phyloP scores from a whole-genome alignment of 2,113 vertebrate genomes.

The Monopterus albus region DNA sequence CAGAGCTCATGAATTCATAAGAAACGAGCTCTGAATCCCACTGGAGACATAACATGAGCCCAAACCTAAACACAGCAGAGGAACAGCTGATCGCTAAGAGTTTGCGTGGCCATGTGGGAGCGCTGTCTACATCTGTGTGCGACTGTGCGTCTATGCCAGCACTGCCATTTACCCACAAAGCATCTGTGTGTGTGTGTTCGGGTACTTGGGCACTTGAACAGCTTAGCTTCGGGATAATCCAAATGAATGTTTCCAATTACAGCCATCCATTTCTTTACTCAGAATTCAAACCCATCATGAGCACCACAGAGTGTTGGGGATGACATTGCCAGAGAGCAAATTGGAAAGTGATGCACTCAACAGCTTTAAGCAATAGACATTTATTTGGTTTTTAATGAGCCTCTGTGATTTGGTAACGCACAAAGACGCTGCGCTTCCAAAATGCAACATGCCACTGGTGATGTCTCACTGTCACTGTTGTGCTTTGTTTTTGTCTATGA shows the following conservation, averaged over 20 bases:
- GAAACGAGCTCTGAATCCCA: background rate
- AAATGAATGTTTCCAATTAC: slow-evolving; percentile 63
- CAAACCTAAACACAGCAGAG: background rate
- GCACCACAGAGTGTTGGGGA: slow-evolving; percentile 6
- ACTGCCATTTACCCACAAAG: slow-evolving; percentile 15
- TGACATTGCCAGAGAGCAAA: slow-evolving; percentile 41
- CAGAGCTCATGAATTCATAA: background rate
- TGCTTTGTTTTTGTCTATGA: background rate
- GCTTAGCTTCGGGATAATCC: slow-evolving; percentile 30
- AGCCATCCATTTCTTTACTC: slow-evolving; percentile 5
- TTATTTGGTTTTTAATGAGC: slow-evolving; percentile 50
- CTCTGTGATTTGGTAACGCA: slow-evolving; percentile 33
- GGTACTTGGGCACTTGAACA: background rate
- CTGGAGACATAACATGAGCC: background rate
- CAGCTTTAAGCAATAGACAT: slow-evolving; percentile 51
- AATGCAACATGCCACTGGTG: slow-evolving; percentile 27
- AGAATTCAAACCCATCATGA: slow-evolving; percentile 46
- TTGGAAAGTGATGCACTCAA: slow-evolving; percentile 33
- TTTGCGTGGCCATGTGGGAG: background rate
- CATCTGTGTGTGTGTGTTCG: slow-evolving; percentile 8
- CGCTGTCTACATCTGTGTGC: slow-evolving; percentile 17
- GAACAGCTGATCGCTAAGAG: slow-evolving; percentile 6
- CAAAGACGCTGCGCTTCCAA: slow-evolving; percentile 19
- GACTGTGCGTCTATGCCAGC: slow-evolving; percentile 15
- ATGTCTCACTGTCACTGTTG: slow-evolving; percentile 18